Evolutionary conservation across 1,140 invertebrate genomes (phyloP).

Genomic region (Rhyzopertha dominica): DNA sequence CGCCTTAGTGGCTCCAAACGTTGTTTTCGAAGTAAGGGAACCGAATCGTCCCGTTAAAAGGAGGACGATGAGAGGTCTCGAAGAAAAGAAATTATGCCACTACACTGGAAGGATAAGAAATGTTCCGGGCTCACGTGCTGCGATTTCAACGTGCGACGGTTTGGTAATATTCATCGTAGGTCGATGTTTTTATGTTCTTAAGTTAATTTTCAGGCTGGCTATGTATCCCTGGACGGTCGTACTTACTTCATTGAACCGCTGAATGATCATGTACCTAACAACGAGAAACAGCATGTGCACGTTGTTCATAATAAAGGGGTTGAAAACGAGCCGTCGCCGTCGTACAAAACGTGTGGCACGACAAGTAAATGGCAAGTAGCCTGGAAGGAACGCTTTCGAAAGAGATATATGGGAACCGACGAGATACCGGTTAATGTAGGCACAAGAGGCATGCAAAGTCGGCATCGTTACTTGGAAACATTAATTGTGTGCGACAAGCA

Average conservation of each 20-base stretch:
- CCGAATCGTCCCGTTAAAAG: constrained; percentile 24
- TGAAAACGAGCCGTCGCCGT: constrained; percentile 9
- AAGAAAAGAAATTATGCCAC: constrained; percentile 49
- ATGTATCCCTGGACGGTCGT: constrained; percentile 45
- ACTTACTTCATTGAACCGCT: constrained; percentile 51
- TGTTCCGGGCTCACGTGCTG: constrained; percentile 49
- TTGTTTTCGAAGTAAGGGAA: constrained; percentile 52
- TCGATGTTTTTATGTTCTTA: constrained; percentile 2
- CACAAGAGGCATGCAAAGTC: constrained; percentile 38
- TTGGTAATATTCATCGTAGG: constrained; percentile 50
- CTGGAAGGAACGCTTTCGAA: constrained; percentile 46
- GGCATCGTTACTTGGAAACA: constrained; percentile 57
- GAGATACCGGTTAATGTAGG: constrained; percentile 22
- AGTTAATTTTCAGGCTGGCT: constrained; percentile 44
- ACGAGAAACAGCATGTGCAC: constrained; percentile 49
- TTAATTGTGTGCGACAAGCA: constrained; percentile 60
- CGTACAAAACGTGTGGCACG: constrained; percentile 28
- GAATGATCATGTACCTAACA: constrained; percentile 42
- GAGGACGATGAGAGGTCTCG: constrained; percentile 23
- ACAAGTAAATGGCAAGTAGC: constrained; percentile 45
- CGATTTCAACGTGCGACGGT: constrained; percentile 58
- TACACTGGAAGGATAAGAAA: constrained; percentile 52
- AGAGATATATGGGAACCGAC: constrained; percentile 31
- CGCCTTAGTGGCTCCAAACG: constrained; percentile 51
- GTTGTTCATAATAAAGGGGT: constrained; percentile 45